phyloP scores from a whole-genome alignment of 2,113 vertebrate genomes.

The Centropristis striata region DNA sequence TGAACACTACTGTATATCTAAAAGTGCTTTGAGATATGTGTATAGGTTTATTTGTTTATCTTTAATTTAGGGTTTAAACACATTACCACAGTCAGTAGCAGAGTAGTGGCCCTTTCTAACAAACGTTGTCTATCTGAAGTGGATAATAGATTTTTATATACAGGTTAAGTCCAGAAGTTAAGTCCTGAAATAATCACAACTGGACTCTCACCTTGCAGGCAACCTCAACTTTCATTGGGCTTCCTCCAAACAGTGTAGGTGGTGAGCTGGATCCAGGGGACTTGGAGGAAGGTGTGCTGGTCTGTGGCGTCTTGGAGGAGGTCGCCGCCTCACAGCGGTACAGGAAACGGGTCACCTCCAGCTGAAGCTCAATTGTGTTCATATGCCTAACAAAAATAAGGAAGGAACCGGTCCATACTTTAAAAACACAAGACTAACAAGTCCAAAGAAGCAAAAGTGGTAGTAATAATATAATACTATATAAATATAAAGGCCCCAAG shows the following conservation, averaged over 20 bases:
- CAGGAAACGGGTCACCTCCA: constrained; percentile 97
- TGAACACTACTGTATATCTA: too few relatives aligned
- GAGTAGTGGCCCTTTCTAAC: too few relatives aligned
- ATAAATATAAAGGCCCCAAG: not conserved
- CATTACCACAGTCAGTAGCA: too few relatives aligned
- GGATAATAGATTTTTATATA: not conserved
- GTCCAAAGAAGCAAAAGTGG: not conserved
- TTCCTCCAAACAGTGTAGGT: constrained; percentile 94
- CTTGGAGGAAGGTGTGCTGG: constrained; percentile 68
- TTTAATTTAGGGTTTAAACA: too few relatives aligned
- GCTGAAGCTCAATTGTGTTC: constrained; percentile 96
- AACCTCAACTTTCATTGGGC: constrained; percentile 93
- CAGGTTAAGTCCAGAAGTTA: not conserved
- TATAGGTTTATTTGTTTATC: too few relatives aligned
- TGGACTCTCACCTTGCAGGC: constrained; percentile 91
- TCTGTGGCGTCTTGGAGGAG: constrained; percentile 73
- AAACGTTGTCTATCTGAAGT: too few relatives aligned
- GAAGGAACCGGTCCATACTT: not conserved
- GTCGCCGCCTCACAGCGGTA: constrained; percentile 91
- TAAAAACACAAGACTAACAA: not conserved
- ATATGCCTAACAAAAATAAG: constrained; percentile 88
- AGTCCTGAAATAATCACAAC: not conserved
- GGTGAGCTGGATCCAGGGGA: constrained; percentile 74
- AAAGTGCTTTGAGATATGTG: too few relatives aligned
- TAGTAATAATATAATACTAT: not conserved